Percentiles rank a stretch among this genome's conserved stretches.
Conservation (phyloP, 2,888 invertebrate genomes). For the Ectemnius lituratus region DNA sequence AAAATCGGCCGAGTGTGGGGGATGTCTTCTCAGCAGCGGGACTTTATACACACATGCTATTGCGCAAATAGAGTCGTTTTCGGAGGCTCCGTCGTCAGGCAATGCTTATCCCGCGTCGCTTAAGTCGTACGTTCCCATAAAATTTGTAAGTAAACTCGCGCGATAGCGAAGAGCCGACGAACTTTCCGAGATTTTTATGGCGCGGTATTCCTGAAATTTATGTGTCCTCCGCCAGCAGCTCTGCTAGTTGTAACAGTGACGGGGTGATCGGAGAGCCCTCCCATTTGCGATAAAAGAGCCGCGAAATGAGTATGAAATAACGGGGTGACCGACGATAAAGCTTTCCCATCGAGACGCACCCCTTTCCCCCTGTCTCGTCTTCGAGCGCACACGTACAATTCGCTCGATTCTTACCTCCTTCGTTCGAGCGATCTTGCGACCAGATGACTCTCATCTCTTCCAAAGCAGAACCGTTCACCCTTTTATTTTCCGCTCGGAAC, state of each 20-base stretch:
- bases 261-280: too few relatives aligned
- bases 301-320: constrained; percentile 46
- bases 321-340: constrained; percentile 43
- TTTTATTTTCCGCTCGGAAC: constrained; percentile 10
- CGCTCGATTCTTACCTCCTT: constrained; percentile 28
- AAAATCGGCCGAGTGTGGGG: too few relatives aligned
- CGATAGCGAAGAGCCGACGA: constrained; percentile 34
- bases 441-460: constrained; percentile 30
- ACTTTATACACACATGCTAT: constrained; percentile 8
- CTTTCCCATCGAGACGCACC: constrained; percentile 37
- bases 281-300: constrained; percentile 35
- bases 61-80: constrained; percentile 31
- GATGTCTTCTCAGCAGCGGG: too few relatives aligned
- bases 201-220: constrained; percentile 34
- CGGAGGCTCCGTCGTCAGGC: constrained; percentile 25
- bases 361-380: constrained; percentile 7
- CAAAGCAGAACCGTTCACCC: constrained; percentile 24
- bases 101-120: not conserved
- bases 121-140: constrained; percentile 16
- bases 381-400: constrained; percentile 4
- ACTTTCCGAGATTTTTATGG: constrained; percentile 35
- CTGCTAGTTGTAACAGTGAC: too few relatives aligned
- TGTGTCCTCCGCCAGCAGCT: constrained; percentile 23
- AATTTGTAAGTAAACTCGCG: constrained; percentile 17
- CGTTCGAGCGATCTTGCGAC: constrained; percentile 38